Base-by-base conservation (phyloP, 1,140 invertebrate species). In the Pectinophora gossypiella region DNA sequence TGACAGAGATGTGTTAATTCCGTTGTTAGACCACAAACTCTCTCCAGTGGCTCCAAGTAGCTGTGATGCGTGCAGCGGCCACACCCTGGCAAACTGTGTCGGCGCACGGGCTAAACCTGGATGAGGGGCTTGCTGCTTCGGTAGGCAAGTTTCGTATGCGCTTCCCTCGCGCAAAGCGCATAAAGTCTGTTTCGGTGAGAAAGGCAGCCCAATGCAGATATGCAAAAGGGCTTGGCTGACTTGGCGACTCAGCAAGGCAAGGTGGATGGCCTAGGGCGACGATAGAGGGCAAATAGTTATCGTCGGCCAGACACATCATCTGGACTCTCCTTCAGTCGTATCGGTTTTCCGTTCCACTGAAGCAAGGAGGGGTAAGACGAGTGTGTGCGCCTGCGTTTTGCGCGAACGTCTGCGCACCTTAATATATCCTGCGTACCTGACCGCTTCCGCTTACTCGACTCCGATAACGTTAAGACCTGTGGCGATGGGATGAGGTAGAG, bases 401-500 rank as follows among this genome's bases (percentile, higher is more conserved):
- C 54, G 59, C 59, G 43, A 18, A 50, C 46, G 15, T 19, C 40
- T 36, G 40, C 38, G 58, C 54, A 51, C 48, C 38, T 20, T 18
- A 57, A 59, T 64, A 56, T 54, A 48, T 58, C 48, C 50, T 55
- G 52, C 52, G 52, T 43, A 58, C 0, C 18, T 61, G 52, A 66
- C 47, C 21, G 54, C 46, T 62, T 56, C 35, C 23, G 42, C 46
- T 43, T 38, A 48, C 22, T 43, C 47, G 64, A 64, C 54, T 61
- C 51, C 56, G 58, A 61, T 40, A 7, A 18, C 9, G 40, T 3
- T 10, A 51, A 60, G 49, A 38, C 53, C 46, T 19, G 19, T 55
- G 48, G 56, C 56, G 61, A 64, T 61, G 51, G 54, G 51, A 19
- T 32, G 58, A 62, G 20, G 61, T 60, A 64, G 55, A 64, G 56